These are phyloP conservation scores for Wiebesia pumilae DNA, from an alignment of 1,140 invertebrate species.

Conservation along the genomic window DNA sequence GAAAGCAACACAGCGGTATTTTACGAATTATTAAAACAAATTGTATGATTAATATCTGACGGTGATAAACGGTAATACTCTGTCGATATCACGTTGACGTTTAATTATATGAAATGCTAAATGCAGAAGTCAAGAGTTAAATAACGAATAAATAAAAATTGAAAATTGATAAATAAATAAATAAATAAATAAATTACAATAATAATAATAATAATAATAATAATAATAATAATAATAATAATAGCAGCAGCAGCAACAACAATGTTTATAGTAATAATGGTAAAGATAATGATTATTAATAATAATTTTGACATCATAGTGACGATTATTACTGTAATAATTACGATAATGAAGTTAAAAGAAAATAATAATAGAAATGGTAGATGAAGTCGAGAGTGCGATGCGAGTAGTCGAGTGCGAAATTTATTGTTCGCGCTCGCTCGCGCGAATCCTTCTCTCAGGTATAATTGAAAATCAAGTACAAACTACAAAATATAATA, in stretches of 20 bases:
- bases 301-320: slow-evolving; percentile 37
- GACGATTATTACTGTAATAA: slow-evolving; percentile 42
- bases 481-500: slow-evolving; percentile 75
- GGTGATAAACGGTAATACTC: slow-evolving; percentile 55
- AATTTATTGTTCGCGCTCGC: slow-evolving; percentile 31
- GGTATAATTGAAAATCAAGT: slow-evolving; percentile 71
- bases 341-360: slow-evolving; percentile 35
- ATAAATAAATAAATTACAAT: slow-evolving; percentile 26
- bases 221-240: slow-evolving; percentile 24
- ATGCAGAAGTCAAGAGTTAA: slow-evolving; percentile 50
- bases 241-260: slow-evolving; percentile 14
- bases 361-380: slow-evolving; percentile 38
- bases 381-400: slow-evolving; percentile 50
- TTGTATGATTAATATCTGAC: slow-evolving; percentile 54
- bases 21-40: slow-evolving; percentile 51
- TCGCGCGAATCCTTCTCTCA: slow-evolving; percentile 66
- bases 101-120: slow-evolving; percentile 43
- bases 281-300: slow-evolving; percentile 42
- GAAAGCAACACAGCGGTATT: slow-evolving; percentile 51
- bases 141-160: slow-evolving; percentile 41
- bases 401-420: slow-evolving; percentile 16
- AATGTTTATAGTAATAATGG: slow-evolving; percentile 42
- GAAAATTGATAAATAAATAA: slow-evolving; percentile 46
- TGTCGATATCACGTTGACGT: slow-evolving; percentile 45
- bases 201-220: slow-evolving; percentile 30